Conservation (phyloP, 2,113 vertebrate genomes). For the Pseudopodoces humilis region DNA sequence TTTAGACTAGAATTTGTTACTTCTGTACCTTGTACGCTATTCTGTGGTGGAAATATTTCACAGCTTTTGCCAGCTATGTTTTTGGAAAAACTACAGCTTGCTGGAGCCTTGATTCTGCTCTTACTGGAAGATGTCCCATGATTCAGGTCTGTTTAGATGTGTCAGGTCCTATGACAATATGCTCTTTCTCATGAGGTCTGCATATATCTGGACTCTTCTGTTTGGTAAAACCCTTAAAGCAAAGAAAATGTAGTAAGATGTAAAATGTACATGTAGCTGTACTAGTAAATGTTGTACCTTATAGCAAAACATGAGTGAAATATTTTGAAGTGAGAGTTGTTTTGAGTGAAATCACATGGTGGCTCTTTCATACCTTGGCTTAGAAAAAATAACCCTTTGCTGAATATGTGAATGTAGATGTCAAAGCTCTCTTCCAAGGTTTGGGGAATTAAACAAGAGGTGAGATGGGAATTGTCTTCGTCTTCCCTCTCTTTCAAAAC, state of each 20-base stretch:
- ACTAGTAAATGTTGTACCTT: background rate
- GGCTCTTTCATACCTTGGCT: background rate
- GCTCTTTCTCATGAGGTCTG: background rate
- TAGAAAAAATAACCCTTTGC: background rate
- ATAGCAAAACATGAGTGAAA: background rate
- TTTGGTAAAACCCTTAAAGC: background rate
- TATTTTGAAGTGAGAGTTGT: background rate
- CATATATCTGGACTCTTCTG: background rate
- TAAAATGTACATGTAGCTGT: no score
- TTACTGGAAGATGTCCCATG: fast-evolving
- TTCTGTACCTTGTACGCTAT: background rate
- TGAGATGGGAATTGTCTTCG: background rate
- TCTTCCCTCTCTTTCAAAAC: background rate
- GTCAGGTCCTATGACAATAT: background rate
- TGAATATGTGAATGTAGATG: background rate
- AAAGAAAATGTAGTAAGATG: background rate
- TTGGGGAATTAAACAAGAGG: background rate
- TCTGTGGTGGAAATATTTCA: background rate
- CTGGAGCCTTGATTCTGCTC: background rate
- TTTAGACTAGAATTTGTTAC: background rate
- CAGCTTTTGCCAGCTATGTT: background rate
- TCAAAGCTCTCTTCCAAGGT: background rate
- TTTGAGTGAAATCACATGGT: background rate
- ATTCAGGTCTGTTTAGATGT: background rate
- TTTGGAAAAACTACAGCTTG: background rate